phyloP scores from a whole-genome alignment of 2,797 vertebrate genomes.

The Microctenopoma lineatum region DNA sequence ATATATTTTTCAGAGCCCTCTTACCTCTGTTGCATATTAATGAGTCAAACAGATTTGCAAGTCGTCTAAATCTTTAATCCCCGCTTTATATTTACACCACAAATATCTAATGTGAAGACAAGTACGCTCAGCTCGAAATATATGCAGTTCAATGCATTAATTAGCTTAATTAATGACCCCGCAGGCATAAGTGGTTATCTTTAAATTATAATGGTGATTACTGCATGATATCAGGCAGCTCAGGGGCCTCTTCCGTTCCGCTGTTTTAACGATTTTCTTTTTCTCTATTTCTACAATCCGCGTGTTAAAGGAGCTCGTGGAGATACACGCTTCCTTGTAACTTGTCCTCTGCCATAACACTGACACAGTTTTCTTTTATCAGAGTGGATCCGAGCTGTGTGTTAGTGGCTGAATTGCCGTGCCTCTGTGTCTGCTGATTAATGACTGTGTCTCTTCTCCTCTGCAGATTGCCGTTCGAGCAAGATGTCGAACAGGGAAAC shows the following conservation, averaged over 20 bases:
- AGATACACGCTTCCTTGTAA: conserved; percentile 20
- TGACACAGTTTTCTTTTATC: conserved; percentile 62
- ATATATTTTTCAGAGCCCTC: neutral
- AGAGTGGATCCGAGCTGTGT: conserved; percentile 58
- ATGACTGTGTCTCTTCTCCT: conserved; percentile 71
- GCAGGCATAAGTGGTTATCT: conserved; percentile 44
- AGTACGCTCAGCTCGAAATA: conserved; percentile 50
- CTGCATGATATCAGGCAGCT: conserved; percentile 38
- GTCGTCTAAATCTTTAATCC: conserved; percentile 3
- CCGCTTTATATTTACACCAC: conserved; percentile 38
- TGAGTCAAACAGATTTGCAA: conserved; percentile 6
- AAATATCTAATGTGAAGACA: conserved; percentile 26
- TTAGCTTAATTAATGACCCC: conserved; percentile 61
- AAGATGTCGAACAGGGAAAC: conserved; percentile 91
- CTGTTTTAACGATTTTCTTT: conserved; percentile 11
- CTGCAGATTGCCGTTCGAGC: conserved; percentile 89
- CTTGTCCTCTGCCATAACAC: conserved; percentile 51
- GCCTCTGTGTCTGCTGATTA: conserved; percentile 68
- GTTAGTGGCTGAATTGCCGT: conserved; percentile 35
- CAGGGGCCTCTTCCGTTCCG: conserved; percentile 18
- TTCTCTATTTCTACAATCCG: neutral
- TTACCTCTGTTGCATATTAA: conserved; percentile 6
- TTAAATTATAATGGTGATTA: conserved; percentile 56
- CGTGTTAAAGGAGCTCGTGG: conserved; percentile 21
- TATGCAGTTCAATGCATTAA: conserved; percentile 51